Evolutionary conservation across 2,113 vertebrate species (phyloP).

Genomic region (Urocynchramus pylzowi): DNA sequence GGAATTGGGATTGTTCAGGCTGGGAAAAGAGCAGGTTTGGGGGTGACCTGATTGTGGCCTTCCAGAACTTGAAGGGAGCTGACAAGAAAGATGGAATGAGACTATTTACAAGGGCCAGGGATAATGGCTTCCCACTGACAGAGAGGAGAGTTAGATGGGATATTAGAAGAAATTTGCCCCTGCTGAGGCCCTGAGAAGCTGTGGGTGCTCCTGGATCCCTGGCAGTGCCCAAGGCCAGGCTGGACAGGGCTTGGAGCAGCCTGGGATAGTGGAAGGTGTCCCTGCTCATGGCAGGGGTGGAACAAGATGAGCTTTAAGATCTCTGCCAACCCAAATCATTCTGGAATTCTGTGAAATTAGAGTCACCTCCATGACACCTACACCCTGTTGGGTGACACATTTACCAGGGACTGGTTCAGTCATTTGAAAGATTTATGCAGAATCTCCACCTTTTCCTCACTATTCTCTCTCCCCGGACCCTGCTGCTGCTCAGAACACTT

Average conservation of each 20-base stretch:
- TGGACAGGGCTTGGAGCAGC: not conserved
- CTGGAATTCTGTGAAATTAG: not conserved
- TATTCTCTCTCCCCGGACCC: not conserved
- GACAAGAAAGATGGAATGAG: not conserved
- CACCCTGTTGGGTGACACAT: not conserved
- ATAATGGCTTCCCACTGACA: not conserved
- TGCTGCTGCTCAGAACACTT: not conserved
- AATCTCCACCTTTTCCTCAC: not conserved
- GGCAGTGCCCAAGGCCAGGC: rapidly evolving
- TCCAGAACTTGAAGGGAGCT: not conserved
- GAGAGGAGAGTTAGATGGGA: not conserved
- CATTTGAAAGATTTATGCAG: not conserved
- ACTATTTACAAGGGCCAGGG: not conserved
- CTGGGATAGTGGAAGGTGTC: not conserved
- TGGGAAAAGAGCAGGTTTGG: not conserved
- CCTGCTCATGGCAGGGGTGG: not conserved
- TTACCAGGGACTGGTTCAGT: not conserved
- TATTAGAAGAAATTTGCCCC: too few relatives aligned
- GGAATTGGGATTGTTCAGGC: not conserved
- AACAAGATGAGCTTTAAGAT: rapidly evolving
- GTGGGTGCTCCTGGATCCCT: not conserved
- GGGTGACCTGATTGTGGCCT: not conserved
- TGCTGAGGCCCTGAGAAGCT: not conserved
- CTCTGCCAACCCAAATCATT: not conserved
- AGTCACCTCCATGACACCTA: not conserved